A percentile compares a stretch with the other conserved stretches of the same genome.
phyloP scores from a whole-genome alignment of 2,113 vertebrate species.

The Lynx canadensis region DNA sequence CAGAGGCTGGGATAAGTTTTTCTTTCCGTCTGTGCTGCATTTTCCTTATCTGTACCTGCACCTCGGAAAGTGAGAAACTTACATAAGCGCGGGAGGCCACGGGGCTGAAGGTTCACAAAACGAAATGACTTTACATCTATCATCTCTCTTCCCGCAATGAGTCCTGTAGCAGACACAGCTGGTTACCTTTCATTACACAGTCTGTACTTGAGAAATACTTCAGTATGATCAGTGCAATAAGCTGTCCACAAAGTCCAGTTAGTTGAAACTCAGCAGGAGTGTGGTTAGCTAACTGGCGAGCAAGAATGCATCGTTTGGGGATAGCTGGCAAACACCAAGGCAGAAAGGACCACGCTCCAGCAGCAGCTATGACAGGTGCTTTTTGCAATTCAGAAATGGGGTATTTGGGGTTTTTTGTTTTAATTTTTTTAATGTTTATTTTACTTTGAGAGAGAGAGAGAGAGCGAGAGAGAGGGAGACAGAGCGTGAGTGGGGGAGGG shows the following conservation, averaged over 20 bases:
- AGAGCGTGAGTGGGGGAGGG: no score
- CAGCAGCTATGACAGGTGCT: accelerated
- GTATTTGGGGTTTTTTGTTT: no score
- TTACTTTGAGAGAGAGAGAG: no score
- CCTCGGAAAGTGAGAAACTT: not conserved
- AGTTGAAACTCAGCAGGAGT: no score
- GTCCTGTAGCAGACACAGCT: not conserved
- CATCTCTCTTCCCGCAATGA: not conserved
- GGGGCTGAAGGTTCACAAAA: not conserved
- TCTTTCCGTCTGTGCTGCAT: not conserved
- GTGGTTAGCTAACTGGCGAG: not conserved
- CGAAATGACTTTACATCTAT: not conserved
- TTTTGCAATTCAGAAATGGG: not conserved
- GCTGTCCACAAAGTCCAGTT: accelerated
- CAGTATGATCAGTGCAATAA: not conserved
- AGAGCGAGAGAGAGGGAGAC: no score
- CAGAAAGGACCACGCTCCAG: not conserved
- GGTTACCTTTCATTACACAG: not conserved
- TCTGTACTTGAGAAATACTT: not conserved
- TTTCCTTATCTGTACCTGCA: not conserved
- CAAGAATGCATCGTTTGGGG: not conserved
- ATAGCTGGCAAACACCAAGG: accelerated
- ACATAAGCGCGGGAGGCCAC: accelerated
- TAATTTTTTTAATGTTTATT: no score
- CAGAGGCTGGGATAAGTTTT: not conserved